These are phyloP conservation scores for Meda fulgida DNA, from an alignment of 2,797 vertebrate species.

Conservation along the genomic window DNA sequence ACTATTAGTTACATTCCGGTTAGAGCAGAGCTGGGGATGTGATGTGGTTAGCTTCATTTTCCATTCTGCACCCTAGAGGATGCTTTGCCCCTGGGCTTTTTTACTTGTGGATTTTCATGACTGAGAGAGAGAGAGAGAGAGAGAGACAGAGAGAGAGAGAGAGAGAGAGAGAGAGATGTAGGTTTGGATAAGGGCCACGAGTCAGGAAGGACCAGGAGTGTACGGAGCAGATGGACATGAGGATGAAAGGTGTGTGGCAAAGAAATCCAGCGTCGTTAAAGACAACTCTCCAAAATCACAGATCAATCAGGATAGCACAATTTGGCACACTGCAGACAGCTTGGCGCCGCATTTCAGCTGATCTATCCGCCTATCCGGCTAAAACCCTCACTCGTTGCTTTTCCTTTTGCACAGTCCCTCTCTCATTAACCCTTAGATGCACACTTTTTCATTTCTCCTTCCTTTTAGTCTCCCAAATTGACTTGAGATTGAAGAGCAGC, in stretches of 20 bases:
- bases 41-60: neutral
- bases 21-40: conserved; percentile 38
- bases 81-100: conserved; percentile 42
- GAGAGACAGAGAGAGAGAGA: conserved; percentile 21
- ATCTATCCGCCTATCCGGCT: conserved; percentile 28
- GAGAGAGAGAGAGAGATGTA: conserved; percentile 35
- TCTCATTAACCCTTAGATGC: conserved; percentile 75
- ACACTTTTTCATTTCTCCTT: conserved; percentile 58
- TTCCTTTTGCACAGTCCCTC: conserved; percentile 31
- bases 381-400: conserved; percentile 27
- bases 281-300: conserved; percentile 58
- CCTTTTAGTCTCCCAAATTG: conserved; percentile 50
- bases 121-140: conserved; percentile 24
- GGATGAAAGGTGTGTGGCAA: conserved; percentile 18
- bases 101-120: conserved; percentile 45
- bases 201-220: conserved; percentile 60
- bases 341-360: conserved; percentile 13
- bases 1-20: conserved; percentile 47
- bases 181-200: conserved; percentile 46
- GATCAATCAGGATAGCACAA: conserved; percentile 82
- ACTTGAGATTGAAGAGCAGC: conserved; percentile 47
- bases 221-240: conserved; percentile 62
- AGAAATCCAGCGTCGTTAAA: conserved; percentile 62
- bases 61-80: conserved; percentile 16
- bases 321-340: conserved; percentile 71